A percentile compares a stretch with the other conserved stretches of the same genome.
phyloP scores from a whole-genome alignment of 2,888 invertebrate genomes.

The Erebia aethiops region DNA sequence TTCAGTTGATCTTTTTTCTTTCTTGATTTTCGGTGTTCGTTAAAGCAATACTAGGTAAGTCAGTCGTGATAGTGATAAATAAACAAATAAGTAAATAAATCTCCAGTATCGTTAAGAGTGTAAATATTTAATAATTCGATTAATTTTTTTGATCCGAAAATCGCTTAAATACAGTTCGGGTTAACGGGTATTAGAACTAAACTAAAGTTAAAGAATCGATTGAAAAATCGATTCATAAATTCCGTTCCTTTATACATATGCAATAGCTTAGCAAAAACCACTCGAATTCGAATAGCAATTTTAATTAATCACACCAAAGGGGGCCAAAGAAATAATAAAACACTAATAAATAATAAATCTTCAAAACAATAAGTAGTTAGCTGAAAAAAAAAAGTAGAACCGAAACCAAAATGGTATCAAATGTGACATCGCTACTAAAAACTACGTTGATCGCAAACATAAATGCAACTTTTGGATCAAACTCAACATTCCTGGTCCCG shows the following conservation, averaged over 20 bases:
- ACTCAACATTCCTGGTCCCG: constrained; percentile 77
- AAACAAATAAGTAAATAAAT: constrained; percentile 37
- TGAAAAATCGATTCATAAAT: constrained; percentile 39
- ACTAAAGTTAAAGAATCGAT: background rate
- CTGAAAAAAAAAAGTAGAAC: constrained; percentile 43
- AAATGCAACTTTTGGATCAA: constrained; percentile 60
- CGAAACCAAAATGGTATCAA: constrained; percentile 65
- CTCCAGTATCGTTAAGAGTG: constrained; percentile 7
- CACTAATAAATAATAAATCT: constrained; percentile 12
- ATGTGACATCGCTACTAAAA: constrained; percentile 55
- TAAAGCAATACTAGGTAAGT: constrained; percentile 65
- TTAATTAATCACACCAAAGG: constrained; percentile 44
- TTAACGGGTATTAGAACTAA: constrained; percentile 56
- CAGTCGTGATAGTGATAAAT: constrained; percentile 36
- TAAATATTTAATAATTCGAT: background rate
- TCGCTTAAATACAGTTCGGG: constrained; percentile 49
- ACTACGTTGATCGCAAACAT: constrained; percentile 62
- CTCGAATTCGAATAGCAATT: constrained; percentile 17
- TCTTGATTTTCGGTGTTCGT: constrained; percentile 40
- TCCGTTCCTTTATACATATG: constrained; percentile 71
- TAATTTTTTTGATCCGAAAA: background rate
- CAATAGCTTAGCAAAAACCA: constrained; percentile 49
- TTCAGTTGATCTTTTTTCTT: constrained; percentile 40
- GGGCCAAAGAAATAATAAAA: constrained; percentile 58
- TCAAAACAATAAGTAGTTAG: constrained; percentile 45